Percentiles rank a stretch among this genome's conserved stretches.
phyloP scores from a whole-genome alignment of 2,797 vertebrate species.

The Gymnothorax reevesii region DNA sequence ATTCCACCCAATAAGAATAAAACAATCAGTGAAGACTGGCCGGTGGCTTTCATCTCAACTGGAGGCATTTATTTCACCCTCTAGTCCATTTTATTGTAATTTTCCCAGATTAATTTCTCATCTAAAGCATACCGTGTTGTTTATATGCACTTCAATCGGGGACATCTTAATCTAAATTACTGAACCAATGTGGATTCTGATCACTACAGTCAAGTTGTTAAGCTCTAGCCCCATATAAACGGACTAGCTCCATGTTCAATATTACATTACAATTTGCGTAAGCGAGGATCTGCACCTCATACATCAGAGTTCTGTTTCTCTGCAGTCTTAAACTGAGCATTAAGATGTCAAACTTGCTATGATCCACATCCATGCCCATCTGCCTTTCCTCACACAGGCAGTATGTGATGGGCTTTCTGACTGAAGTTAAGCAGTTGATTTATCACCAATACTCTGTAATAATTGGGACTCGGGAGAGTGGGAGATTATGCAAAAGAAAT shows the following conservation, averaged over 20 bases:
- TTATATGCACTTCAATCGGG: background rate
- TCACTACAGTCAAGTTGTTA: background rate
- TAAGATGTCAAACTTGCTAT: background rate
- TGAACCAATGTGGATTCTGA: background rate
- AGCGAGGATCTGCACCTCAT: background rate
- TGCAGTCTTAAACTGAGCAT: background rate
- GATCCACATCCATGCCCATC: background rate
- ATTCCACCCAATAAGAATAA: slow-evolving; percentile 6
- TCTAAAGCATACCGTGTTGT: background rate
- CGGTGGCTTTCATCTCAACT: slow-evolving; percentile 21
- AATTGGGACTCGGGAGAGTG: too few species aligned
- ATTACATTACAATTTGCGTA: background rate
- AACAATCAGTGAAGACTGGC: slow-evolving; percentile 10
- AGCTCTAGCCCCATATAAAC: background rate
- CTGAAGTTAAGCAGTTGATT: background rate
- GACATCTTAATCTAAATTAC: background rate
- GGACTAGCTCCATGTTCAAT: background rate
- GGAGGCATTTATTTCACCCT: background rate
- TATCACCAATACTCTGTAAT: background rate
- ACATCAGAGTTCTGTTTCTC: background rate
- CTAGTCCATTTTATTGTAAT: background rate
- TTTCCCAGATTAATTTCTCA: too few species aligned
- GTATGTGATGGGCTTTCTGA: background rate
- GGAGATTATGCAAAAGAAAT: background rate
- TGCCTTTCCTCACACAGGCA: background rate